Base-by-base conservation (phyloP, 2,888 invertebrate species). In the Drosophila falleni region DNA sequence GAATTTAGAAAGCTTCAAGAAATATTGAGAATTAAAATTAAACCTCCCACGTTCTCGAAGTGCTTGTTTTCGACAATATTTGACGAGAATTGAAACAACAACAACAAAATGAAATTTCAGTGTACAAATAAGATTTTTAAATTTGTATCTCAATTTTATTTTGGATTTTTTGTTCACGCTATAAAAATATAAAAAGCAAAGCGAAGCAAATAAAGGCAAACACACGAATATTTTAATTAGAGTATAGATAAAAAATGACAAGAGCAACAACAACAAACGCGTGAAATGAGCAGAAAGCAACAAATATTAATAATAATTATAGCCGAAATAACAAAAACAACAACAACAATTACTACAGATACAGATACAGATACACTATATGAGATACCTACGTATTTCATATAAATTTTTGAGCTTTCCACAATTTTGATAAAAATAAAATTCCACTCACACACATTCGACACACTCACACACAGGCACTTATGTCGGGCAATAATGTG, bases 181-280 rank as follows among this genome's bases (percentile, higher is more conserved):
- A 68, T 60, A 67, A 65, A 78, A 69, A 74, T 61, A 66, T 51
- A 71, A 67, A 78, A 73, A 69, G 56, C 58, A 58, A 66, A 69
- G 55, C 55, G 37, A 46, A 56, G 41, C 59, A 74, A 67, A 64
- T 58, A 37, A 65, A 69, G 49, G 54, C 70, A 64, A 85, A 80
- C 71, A 76, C 71, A 82, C 76, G 87, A 85, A 84, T 89, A 89
- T 89, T 88, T 88, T 88, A 88, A 88, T 88, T 88, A 88, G 89
- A 88, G 89, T 90, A 85, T 84, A 89, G 80, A 80, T 89, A 89
- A 86, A 88, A 89, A 73, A 84, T 61, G 68, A 73, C 74, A 82
- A 69, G 56, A 83, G 65, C 56, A 88, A 67, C 56, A 88, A 73
- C 63, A 71, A 65, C 11, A 49, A 50, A 54, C 13, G 49, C 41